Conservation (phyloP, 1,140 invertebrate genomes). For the Drosophila pachea region DNA sequence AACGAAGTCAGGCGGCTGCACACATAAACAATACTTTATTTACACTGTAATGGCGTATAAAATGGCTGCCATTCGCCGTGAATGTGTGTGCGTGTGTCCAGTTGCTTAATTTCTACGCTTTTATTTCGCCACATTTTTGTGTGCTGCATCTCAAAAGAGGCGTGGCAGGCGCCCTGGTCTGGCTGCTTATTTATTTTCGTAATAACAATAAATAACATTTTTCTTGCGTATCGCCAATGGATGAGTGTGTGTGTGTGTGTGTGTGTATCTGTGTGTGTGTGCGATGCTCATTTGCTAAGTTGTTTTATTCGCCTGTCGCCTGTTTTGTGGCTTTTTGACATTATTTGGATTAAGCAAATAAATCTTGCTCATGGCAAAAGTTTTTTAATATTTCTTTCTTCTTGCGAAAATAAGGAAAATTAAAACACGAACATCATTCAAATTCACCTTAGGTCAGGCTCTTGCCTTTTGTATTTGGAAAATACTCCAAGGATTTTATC, state of each 20-base stretch:
- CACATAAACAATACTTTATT: conserved; percentile 75
- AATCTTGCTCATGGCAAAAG: conserved; percentile 54
- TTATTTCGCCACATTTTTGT: conserved; percentile 68
- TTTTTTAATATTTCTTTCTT: conserved; percentile 62
- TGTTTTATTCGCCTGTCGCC: conserved; percentile 74
- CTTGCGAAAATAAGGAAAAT: neutral
- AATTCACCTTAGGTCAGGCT: conserved; percentile 8
- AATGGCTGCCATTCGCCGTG: conserved; percentile 58
- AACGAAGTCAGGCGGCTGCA: neutral
- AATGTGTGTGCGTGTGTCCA: conserved; percentile 48
- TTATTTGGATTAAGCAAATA: conserved; percentile 75
- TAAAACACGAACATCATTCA: neutral
- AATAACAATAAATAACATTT: conserved; percentile 77
- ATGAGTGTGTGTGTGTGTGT: conserved; percentile 19
- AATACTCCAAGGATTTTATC: neutral
- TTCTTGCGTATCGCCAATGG: conserved; percentile 53
- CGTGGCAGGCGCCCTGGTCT: conserved; percentile 41
- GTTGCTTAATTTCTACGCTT: conserved; percentile 74
- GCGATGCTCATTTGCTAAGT: conserved; percentile 66
- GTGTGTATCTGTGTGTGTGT: conserved; percentile 38
- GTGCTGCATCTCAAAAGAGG: conserved; percentile 50
- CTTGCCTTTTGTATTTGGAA: neutral
- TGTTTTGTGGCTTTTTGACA: conserved; percentile 75
- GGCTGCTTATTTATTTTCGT: conserved; percentile 74
- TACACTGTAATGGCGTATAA: conserved; percentile 75